A percentile compares a stretch with the other conserved stretches of the same genome.
These are phyloP conservation scores for Chrysina gloriosa DNA, from an alignment of 2,888 invertebrate species.

Conservation along the genomic window DNA sequence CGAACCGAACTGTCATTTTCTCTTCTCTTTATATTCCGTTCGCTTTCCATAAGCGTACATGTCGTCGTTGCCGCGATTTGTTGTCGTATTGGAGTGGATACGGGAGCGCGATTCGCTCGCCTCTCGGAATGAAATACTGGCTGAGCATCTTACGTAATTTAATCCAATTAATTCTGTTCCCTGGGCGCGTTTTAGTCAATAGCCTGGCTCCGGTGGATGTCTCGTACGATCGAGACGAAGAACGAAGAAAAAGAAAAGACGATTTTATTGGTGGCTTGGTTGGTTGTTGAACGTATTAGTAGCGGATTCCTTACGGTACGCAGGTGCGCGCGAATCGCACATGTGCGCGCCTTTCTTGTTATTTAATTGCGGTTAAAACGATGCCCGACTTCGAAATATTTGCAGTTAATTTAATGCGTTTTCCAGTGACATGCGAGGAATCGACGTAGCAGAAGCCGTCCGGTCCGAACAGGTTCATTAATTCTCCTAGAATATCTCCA, in stretches of 20 bases:
- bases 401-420: conserved; percentile 4
- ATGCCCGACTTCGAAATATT: not conserved
- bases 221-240: not conserved
- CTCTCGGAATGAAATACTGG: conserved; percentile 2
- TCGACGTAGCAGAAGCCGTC: not conserved
- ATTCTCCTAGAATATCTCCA: conserved; percentile 8
- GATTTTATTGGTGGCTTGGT: not conserved
- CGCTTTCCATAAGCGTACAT: conserved; percentile 22
- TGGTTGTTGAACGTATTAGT: not conserved
- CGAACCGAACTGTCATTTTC: conserved; percentile 35
- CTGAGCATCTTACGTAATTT: conserved; percentile 9
- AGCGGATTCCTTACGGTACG: conserved; percentile 10
- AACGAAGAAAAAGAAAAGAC: conserved; percentile 6
- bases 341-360: not conserved
- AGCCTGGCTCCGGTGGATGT: not conserved
- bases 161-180: conserved; percentile 17
- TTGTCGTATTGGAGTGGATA: not conserved
- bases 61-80: conserved; percentile 16
- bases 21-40: conserved; percentile 30
- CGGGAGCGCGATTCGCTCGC: not conserved
- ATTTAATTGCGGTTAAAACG: not conserved
- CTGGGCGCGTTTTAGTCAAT: conserved; percentile 5
- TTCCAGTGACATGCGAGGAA: not conserved
- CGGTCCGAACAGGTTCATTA: conserved; percentile 1
- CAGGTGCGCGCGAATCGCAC: conserved; percentile 1